These are phyloP conservation scores for Mythimna albipuncta DNA, from an alignment of 2,888 invertebrate species.

Conservation along the genomic window DNA sequence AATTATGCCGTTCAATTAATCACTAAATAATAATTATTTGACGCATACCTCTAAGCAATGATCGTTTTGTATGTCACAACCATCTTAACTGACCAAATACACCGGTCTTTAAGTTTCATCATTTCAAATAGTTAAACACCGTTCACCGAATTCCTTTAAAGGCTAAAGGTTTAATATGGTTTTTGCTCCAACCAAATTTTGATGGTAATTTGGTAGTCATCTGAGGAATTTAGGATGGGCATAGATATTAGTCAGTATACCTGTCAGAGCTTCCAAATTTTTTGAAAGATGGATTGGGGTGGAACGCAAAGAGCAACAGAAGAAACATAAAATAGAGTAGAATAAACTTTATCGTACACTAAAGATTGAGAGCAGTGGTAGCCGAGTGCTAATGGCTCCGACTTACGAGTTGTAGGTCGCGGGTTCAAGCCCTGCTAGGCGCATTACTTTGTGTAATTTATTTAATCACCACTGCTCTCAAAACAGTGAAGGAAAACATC, in stretches of 20 bases:
- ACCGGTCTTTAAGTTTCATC: slow-evolving; percentile 37
- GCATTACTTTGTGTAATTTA: too few species aligned
- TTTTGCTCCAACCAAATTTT: slow-evolving; percentile 48
- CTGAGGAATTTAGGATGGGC: slow-evolving; percentile 25
- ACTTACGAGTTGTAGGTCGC: too few species aligned
- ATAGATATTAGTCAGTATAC: not conserved
- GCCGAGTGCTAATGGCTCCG: too few species aligned
- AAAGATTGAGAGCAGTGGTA: too few species aligned
- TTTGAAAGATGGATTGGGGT: too few species aligned
- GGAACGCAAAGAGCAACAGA: too few species aligned
- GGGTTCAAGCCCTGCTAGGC: too few species aligned
- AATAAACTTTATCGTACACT: too few species aligned
- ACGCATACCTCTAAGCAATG: slow-evolving; percentile 19
- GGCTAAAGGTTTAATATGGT: slow-evolving; percentile 42
- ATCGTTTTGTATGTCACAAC: slow-evolving; percentile 25
- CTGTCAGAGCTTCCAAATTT: not conserved
- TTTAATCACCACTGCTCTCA: too few species aligned
- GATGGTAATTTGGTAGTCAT: slow-evolving; percentile 38
- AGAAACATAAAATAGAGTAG: too few species aligned
- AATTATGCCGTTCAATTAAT: not conserved
- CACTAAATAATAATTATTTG: not conserved
- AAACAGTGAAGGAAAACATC: too few species aligned
- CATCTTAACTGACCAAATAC: not conserved
- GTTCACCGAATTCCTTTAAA: slow-evolving; percentile 36
- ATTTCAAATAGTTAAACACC: slow-evolving; percentile 35